Percentiles rank a stretch among this genome's conserved stretches.
These are phyloP conservation scores for Stichopus chloronotus DNA, from an alignment of 35 echinoderm and acorn worm genomes.

Conservation along the genomic window DNA sequence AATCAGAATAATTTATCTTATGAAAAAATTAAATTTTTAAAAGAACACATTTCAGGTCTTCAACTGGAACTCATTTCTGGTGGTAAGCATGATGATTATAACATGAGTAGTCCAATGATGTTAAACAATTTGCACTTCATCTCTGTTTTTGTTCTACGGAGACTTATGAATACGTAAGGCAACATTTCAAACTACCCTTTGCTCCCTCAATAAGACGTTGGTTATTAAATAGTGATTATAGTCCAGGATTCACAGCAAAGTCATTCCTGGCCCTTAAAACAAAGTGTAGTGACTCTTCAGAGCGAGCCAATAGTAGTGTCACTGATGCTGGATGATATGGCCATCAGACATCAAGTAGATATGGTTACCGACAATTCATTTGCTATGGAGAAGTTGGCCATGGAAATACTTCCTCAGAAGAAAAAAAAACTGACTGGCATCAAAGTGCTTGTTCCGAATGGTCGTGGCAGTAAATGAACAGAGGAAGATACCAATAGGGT, in stretches of 20 bases:
- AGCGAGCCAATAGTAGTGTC: too few species aligned
- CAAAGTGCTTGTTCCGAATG: not conserved
- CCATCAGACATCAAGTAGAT: too few species aligned
- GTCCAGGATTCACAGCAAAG: not conserved
- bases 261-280: too few species aligned
- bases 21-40: not conserved
- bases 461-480: not conserved
- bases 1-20: not conserved
- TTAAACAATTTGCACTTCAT: constrained; percentile 7
- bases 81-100: not conserved
- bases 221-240: not conserved
- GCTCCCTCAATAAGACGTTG: not conserved
- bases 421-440: constrained; percentile 20
- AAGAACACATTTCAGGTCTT: not conserved
- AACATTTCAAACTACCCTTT: constrained; percentile 22
- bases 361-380: too few species aligned
- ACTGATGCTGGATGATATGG: too few species aligned
- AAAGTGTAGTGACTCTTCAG: too few species aligned
- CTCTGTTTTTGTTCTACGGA: constrained; percentile 22
- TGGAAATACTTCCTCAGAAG: not conserved
- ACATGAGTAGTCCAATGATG: not conserved
- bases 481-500: constrained; percentile 7
- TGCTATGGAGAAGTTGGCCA: too few species aligned
- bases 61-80: not conserved
- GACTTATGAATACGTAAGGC: constrained; percentile 22